Evolutionary conservation across 2,797 vertebrate species (phyloP).

Genomic region (Sitta carolinensis): DNA sequence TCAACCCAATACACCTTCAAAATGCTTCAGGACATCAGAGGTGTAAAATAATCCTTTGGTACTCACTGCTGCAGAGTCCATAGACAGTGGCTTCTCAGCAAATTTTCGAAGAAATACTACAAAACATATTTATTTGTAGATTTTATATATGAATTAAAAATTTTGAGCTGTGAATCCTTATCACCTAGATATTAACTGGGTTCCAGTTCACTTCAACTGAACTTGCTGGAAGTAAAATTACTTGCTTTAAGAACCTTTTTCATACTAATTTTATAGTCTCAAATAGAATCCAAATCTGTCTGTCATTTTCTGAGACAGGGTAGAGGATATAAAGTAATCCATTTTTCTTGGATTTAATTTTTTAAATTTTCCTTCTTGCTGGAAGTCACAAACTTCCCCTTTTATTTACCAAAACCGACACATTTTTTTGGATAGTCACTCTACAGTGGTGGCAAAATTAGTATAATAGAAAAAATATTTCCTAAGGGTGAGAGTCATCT

Average conservation of each 20-base stretch:
- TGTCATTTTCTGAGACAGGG: neutral
- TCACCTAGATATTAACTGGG: neutral
- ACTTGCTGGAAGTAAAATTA: neutral
- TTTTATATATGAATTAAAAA: neutral
- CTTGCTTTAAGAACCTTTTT: neutral
- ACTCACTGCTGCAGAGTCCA: neutral
- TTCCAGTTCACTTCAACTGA: neutral
- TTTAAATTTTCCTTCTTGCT: neutral
- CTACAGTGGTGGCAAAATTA: neutral
- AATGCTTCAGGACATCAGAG: neutral
- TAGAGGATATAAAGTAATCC: neutral
- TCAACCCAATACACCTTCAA: neutral
- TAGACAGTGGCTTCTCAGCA: neutral
- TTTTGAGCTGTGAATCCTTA: too few relatives aligned
- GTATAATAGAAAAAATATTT: neutral
- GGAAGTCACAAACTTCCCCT: neutral
- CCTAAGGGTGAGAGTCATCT: neutral
- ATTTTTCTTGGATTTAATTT: neutral
- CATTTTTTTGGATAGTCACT: neutral
- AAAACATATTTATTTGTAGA: neutral
- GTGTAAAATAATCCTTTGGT: neutral
- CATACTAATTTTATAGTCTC: neutral
- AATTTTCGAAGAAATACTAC: neutral
- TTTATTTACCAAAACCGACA: neutral
- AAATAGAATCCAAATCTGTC: neutral